Percentiles rank a stretch among this genome's conserved stretches.
Evolutionary conservation across 2,113 vertebrate genomes (phyloP).

Genomic region (Sigmodon hispidus): DNA sequence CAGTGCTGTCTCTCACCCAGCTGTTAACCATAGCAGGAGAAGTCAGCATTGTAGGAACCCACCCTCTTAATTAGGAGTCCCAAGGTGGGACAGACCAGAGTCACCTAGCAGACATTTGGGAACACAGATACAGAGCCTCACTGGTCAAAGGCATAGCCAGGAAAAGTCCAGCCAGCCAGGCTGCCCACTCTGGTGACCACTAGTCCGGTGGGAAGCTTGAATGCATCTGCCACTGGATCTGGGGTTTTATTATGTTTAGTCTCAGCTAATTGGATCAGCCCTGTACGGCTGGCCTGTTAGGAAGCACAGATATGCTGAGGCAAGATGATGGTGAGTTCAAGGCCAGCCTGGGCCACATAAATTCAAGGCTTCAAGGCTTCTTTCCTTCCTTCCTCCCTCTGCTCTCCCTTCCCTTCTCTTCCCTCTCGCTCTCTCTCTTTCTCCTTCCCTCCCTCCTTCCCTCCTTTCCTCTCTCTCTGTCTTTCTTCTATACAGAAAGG

Average conservation of each 20-base stretch:
- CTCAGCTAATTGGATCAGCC: not conserved
- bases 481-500: not conserved
- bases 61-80: not conserved
- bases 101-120: not conserved
- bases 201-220: not conserved
- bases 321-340: not conserved
- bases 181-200: rapidly evolving
- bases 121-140: rapidly evolving
- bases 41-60: not conserved
- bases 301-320: not conserved
- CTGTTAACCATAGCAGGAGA: not conserved
- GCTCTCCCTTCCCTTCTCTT: too few species aligned
- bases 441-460: too few species aligned
- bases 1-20: rapidly evolving
- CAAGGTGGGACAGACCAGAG: not conserved
- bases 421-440: not conserved
- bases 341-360: not conserved
- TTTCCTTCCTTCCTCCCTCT: not conserved
- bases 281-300: not conserved
- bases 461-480: too few species aligned
- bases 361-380: not conserved
- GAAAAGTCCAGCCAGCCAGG: rapidly evolving
- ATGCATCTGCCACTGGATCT: rapidly evolving
- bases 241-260: not conserved
- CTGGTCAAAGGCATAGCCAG: not conserved